Evolutionary conservation across 1,140 invertebrate species (phyloP), one percentile per base, ranked within the genome.

Genomic region (Gonatopus flavifemur): DNA sequence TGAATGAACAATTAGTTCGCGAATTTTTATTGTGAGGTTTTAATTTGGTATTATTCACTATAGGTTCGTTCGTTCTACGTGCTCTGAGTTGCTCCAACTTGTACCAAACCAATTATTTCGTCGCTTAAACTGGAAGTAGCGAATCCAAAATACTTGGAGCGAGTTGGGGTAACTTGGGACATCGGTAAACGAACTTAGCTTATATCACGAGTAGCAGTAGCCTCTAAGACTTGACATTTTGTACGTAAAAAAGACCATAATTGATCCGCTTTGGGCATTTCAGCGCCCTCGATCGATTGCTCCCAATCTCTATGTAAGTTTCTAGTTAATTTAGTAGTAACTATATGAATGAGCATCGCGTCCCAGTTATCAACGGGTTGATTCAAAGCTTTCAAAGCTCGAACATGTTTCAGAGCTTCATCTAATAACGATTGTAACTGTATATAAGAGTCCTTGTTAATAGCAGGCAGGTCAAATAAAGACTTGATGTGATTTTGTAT

Each of bases 201-300:
- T n/a, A 31, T 33, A 20, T 19, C 4, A 13, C 25, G 42, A 30
- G 12, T 22, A 3, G 20, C 30, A 13, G 44, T 30, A 4, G 28
- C 28, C 28, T 54, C 46, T 12, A 52, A 24, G 3, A 28, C 44
- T 22, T 33, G 10, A n/a, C 42, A 20, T 43, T 40, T 33, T 13
- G 30, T n/a, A 31, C 52, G 39, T 9, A 62, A 32, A 45, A 62
- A 62, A n/a, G 44, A 25, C 10, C 32, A 36, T 18, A 60, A 24
- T 3, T 57, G 39, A 1, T 46, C 13, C 18, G 57, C 16, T 15
- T 2, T 53, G 4, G 59, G 57, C 6, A 60, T 21, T 0, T 38
- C 20, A 7, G 38, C 45, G 28, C 16, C 22, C 1, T 52, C 56
- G 3, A 57, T 13, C 10, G 36, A 37, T 19, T 13, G 6, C 33